phyloP scores from a whole-genome alignment of 2,888 invertebrate species.

The Lomographa bimaculata region DNA sequence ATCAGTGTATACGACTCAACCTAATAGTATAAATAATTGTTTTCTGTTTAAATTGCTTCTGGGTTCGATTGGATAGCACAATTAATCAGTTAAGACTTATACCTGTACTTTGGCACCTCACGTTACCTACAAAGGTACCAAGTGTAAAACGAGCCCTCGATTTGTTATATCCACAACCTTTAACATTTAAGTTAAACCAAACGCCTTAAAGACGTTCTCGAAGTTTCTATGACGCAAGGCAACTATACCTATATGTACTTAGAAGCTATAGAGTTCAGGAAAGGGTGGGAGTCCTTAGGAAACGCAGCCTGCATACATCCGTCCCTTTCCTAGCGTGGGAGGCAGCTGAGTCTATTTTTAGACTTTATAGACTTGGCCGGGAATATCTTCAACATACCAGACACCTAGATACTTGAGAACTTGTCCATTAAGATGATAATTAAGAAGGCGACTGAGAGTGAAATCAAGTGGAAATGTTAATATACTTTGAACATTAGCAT shows the following conservation, averaged over 20 bases:
- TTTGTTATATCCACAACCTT: background rate
- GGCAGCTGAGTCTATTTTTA: constrained; percentile 58
- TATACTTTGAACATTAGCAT: background rate
- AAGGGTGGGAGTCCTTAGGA: constrained; percentile 9
- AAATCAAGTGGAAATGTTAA: background rate
- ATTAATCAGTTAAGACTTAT: too few species aligned
- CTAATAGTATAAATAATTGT: too few species aligned
- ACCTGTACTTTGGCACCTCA: too few species aligned
- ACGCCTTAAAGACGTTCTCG: constrained; percentile 6
- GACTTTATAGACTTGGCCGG: constrained; percentile 36
- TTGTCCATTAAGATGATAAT: constrained; percentile 7
- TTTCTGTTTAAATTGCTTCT: too few species aligned
- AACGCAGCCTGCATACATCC: constrained; percentile 21
- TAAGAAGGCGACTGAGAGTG: background rate
- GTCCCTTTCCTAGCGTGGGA: constrained; percentile 41
- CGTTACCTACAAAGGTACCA: too few species aligned
- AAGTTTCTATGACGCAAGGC: constrained; percentile 18
- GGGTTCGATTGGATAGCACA: too few species aligned
- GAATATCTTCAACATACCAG: constrained; percentile 19
- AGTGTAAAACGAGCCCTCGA: constrained; percentile 1
- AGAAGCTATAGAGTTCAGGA: constrained; percentile 7
- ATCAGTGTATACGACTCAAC: too few species aligned
- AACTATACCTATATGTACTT: background rate
- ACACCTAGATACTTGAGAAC: constrained; percentile 9
- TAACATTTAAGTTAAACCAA: background rate